Base-by-base conservation (phyloP, 2,797 vertebrate species). In the Distichodus sexfasciatus region DNA sequence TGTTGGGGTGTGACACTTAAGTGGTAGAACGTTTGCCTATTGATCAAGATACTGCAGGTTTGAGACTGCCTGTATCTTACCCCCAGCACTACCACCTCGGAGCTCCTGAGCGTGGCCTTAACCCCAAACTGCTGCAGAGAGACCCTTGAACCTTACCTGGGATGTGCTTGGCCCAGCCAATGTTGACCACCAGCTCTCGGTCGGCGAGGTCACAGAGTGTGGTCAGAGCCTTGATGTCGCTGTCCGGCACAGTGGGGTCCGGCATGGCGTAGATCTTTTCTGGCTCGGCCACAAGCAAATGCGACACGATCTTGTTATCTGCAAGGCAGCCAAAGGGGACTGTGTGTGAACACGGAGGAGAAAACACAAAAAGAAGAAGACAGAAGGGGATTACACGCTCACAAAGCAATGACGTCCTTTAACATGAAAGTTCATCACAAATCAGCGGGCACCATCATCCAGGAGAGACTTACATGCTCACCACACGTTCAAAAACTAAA, bases 221-320 rank as follows among this genome's bases (percentile, higher is more conserved):
- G 48, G 96, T 99, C 82, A 99, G 93, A 59, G 96, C 95, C 89
- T 99, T 99, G 91, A 98, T 97, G 90, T 98, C 96, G 70, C 95
- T 98, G 91, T 98, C 96, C 0, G 96, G 96, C 84, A 97, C 94
- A 41, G 96, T 98, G 29, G 96, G 96, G 88, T 99, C 96, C 50
- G 96, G 96, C 96, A 99, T 99, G 85, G 96, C 96, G 78, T 99
- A 99, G 91, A 99, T 99, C 93, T 99, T 99, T 92, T 99, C 96
- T 47, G 96, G 96, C 86, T 99, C 96, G 60, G 96, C 96, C 91
- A 98, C 96, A 91, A 99, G 91, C 90, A 99, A 92, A 91, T 99
- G 96, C 77, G 96, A 99, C 83, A 99, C 96, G 81, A 99, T 98
- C 93, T 99, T 99, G 93, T 99, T 99, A 97, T 98, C 97, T 98